Percentiles rank a stretch among this genome's conserved stretches.
These are phyloP conservation scores for Bombus confusus DNA, from an alignment of 1,140 invertebrate genomes.

Conservation along the genomic window DNA sequence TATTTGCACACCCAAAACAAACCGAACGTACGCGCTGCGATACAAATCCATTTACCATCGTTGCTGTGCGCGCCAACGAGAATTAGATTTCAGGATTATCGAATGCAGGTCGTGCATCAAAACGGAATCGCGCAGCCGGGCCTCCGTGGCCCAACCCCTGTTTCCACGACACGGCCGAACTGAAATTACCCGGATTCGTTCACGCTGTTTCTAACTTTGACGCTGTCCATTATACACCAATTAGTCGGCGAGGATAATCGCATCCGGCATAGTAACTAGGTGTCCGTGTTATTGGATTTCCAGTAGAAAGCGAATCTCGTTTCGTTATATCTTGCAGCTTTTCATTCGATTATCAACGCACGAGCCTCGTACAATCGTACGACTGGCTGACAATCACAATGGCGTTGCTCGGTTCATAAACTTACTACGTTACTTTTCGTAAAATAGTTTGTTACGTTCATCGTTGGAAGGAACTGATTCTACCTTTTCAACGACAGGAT, in stretches of 20 bases:
- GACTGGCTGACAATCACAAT: no score
- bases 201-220: constrained; percentile 35
- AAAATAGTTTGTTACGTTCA: no score
- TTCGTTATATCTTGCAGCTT: neutral
- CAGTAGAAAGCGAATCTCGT: neutral
- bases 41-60: neutral
- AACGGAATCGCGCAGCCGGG: neutral
- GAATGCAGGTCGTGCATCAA: constrained; percentile 33
- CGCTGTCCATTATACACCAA: constrained; percentile 30
- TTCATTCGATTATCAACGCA: neutral
- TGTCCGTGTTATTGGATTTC: constrained; percentile 11
- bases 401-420: no score
- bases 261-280: constrained; percentile 2
- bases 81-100: constrained; percentile 50
- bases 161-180: neutral
- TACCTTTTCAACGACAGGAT: no score
- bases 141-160: neutral
- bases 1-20: constrained; percentile 34
- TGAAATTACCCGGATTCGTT: constrained; percentile 27
- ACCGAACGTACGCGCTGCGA: constrained; percentile 6
- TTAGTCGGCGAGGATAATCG: constrained; percentile 39
- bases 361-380: no score
- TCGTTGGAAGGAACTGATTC: no score
- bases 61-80: neutral
- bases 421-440: no score